Evolutionary conservation across 2,797 vertebrate species (phyloP).

Genomic region (Simalia tracyae): DNA sequence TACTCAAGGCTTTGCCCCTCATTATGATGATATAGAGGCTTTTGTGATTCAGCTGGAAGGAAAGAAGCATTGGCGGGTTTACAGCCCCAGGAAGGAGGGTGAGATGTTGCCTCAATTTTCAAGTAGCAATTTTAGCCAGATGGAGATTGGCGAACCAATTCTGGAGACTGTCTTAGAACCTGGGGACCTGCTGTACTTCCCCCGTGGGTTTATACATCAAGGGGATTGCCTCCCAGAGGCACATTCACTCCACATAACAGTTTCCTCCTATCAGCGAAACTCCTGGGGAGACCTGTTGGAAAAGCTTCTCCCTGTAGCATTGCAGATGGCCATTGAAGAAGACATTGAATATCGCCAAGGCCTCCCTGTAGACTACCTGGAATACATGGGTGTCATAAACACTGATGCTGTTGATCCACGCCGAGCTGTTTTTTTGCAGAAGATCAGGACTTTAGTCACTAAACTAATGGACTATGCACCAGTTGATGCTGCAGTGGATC

Average conservation of each 20-base stretch:
- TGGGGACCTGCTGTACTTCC: conserved; percentile 94
- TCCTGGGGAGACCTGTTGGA: conserved; percentile 90
- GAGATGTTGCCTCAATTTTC: conserved; percentile 73
- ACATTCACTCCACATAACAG: conserved; percentile 92
- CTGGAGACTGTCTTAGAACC: conserved; percentile 90
- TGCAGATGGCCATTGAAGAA: conserved; percentile 91
- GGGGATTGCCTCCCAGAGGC: conserved; percentile 84
- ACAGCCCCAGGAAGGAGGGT: conserved; percentile 78
- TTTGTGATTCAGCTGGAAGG: conserved; percentile 96
- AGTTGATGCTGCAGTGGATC: conserved; percentile 92
- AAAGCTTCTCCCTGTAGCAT: conserved; percentile 86
- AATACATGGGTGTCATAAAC: conserved; percentile 92
- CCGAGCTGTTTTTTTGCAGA: conserved; percentile 80
- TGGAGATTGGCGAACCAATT: conserved; percentile 84
- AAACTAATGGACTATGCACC: conserved; percentile 84
- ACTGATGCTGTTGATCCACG: conserved; percentile 82
- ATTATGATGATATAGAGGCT: conserved; percentile 97
- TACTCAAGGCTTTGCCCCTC: conserved; percentile 94
- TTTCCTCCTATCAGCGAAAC: conserved; percentile 94
- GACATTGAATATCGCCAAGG: conserved; percentile 89
- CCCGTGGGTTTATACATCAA: conserved; percentile 95
- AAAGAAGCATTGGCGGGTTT: conserved; percentile 93
- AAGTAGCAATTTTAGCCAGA: conserved; percentile 81
- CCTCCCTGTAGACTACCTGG: conserved; percentile 88
- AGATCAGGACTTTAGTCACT: conserved; percentile 79